Evolutionary conservation across 2,797 vertebrate species (phyloP).

Genomic region (Chiropotes sagulatus): DNA sequence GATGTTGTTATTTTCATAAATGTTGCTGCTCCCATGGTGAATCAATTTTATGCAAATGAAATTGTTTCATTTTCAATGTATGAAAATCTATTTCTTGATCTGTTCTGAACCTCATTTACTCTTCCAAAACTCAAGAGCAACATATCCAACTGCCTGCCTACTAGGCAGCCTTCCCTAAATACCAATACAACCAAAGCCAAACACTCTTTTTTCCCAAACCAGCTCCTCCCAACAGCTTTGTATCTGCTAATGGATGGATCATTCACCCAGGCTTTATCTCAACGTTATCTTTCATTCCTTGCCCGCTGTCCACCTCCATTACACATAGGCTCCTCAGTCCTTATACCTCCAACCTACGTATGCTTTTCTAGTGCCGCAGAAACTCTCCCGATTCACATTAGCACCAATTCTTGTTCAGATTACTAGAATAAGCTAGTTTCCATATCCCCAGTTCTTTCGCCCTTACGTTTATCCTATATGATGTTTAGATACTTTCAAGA

Average conservation of each 20-base stretch:
- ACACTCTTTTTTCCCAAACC: background rate
- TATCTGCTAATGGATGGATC: background rate
- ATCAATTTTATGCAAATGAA: slow-evolving; percentile 47
- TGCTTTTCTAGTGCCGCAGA: background rate
- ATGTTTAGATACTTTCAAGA: slow-evolving; percentile 42
- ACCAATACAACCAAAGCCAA: slow-evolving; percentile 48
- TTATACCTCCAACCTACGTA: background rate
- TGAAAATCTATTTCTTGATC: slow-evolving; percentile 22
- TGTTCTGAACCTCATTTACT: slow-evolving; percentile 43
- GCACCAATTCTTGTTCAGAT: slow-evolving; percentile 7
- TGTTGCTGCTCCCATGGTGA: background rate
- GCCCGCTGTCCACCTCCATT: background rate
- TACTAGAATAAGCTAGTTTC: background rate
- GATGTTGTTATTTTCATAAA: slow-evolving; percentile 23
- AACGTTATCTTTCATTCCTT: background rate
- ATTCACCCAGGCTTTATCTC: background rate
- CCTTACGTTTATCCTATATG: background rate
- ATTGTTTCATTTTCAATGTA: background rate
- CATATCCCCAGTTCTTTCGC: slow-evolving; percentile 26
- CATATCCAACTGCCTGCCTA: background rate
- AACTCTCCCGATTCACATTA: background rate
- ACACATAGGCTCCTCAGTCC: background rate
- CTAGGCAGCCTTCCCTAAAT: slow-evolving; percentile 22
- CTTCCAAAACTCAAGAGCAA: slow-evolving; percentile 42
- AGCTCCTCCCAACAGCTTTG: slow-evolving; percentile 1